Conservation (phyloP, 2,888 invertebrate species). For the Gasteruption jaculator region DNA sequence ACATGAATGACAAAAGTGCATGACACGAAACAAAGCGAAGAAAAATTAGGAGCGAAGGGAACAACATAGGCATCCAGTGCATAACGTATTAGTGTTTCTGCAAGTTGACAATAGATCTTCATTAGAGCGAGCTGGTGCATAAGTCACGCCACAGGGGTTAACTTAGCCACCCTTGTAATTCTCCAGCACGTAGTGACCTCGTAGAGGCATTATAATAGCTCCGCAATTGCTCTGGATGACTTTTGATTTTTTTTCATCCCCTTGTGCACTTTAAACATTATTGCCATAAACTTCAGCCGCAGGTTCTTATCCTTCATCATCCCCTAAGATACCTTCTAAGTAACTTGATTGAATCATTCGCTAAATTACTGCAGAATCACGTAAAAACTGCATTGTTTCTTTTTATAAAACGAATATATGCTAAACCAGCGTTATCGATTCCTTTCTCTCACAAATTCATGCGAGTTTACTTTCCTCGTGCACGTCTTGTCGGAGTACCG, state of each 20-base stretch:
- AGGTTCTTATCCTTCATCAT: too few relatives aligned
- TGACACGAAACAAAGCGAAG: background rate
- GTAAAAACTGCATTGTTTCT: too few relatives aligned
- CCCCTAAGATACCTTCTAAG: too few relatives aligned
- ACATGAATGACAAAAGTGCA: too few relatives aligned
- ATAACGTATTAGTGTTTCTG: conserved; percentile 20
- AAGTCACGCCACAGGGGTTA: conserved; percentile 40
- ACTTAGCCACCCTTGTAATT: conserved; percentile 42
- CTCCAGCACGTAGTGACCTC: conserved; percentile 36
- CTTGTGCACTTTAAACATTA: too few relatives aligned
- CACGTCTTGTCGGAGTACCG: conserved; percentile 9
- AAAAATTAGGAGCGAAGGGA: conserved; percentile 5
- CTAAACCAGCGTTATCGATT: too few relatives aligned
- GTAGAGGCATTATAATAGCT: conserved; percentile 25
- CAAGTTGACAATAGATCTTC: conserved; percentile 37
- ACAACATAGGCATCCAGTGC: conserved; percentile 7
- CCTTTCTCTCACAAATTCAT: too few relatives aligned
- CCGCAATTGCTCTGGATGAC: conserved; percentile 36
- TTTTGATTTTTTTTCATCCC: conserved; percentile 26
- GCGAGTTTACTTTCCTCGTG: conserved; percentile 15
- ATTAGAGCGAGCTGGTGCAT: conserved; percentile 37
- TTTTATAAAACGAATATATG: too few relatives aligned
- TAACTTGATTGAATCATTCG: too few relatives aligned
- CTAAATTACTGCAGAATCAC: too few relatives aligned
- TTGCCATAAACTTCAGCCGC: too few relatives aligned